These are phyloP conservation scores for Neomicropteryx cornuta DNA, from an alignment of 1,140 invertebrate species.

Conservation along the genomic window DNA sequence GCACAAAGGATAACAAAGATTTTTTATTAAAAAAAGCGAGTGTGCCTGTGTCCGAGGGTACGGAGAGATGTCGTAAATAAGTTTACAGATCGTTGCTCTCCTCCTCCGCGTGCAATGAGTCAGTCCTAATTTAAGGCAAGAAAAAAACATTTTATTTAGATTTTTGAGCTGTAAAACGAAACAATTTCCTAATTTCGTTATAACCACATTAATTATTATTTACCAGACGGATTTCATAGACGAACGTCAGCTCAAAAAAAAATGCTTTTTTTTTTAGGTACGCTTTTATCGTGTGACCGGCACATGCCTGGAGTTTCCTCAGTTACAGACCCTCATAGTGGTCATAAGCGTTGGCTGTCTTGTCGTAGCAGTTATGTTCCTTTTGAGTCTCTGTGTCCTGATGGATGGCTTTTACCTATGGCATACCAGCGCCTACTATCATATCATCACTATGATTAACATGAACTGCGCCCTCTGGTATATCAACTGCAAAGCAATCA, in stretches of 20 bases:
- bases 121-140: no score
- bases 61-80: no score
- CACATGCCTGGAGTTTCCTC: slow-evolving; percentile 43
- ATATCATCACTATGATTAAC: slow-evolving; percentile 52
- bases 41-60: no score
- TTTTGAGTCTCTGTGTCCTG: slow-evolving; percentile 41
- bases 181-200: no score
- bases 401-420: slow-evolving; percentile 46
- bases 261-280: slow-evolving; percentile 23
- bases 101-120: no score
- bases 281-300: slow-evolving; percentile 41
- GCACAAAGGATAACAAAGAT: no score
- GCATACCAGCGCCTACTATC: slow-evolving; percentile 47
- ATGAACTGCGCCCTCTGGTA: slow-evolving; percentile 54
- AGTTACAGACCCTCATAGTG: slow-evolving; percentile 41
- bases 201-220: no score
- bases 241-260: slow-evolving; percentile 8
- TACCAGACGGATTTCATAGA: no score
- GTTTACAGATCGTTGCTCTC: no score
- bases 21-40: no score
- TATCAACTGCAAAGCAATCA: slow-evolving; percentile 49
- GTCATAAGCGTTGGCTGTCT: slow-evolving; percentile 46
- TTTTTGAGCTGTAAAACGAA: no score
- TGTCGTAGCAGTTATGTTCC: slow-evolving; percentile 41
- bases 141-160: no score